Conservation (phyloP, 2,888 invertebrate genomes). For the Hoplodrina ambigua region DNA sequence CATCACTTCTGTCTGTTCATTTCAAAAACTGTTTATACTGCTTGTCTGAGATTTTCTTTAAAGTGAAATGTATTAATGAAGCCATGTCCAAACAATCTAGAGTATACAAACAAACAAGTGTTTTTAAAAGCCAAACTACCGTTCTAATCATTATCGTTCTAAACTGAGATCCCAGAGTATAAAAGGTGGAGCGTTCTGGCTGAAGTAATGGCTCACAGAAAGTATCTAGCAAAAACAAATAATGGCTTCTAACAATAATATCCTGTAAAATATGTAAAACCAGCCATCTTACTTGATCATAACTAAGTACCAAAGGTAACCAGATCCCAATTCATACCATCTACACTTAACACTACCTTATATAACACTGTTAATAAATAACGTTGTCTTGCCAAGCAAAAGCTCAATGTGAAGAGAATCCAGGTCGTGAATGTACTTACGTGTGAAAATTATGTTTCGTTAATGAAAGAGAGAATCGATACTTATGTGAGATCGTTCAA, state of each 20-base stretch:
- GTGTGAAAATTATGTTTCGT: constrained; percentile 69
- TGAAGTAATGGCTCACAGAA: background rate
- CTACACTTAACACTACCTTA: constrained; percentile 33
- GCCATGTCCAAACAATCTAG: background rate
- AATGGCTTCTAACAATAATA: no score
- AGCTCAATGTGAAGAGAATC: constrained; percentile 45
- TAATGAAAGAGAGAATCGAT: constrained; percentile 65
- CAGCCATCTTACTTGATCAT: background rate
- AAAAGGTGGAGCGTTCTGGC: background rate
- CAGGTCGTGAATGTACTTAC: constrained; percentile 61
- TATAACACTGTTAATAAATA: constrained; percentile 47
- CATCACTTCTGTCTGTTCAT: constrained; percentile 27
- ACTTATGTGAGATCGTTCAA: constrained; percentile 49
- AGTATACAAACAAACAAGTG: constrained; percentile 11
- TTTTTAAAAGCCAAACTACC: constrained; percentile 1
- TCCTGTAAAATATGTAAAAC: background rate
- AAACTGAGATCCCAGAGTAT: background rate
- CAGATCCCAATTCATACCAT: constrained; percentile 4
- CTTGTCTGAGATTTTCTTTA: constrained; percentile 11
- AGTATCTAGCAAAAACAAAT: background rate
- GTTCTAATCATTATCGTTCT: constrained; percentile 1
- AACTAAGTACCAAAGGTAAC: background rate
- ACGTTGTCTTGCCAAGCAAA: constrained; percentile 63
- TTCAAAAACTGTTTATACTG: constrained; percentile 15
- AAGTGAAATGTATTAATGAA: constrained; percentile 14